Evolutionary conservation across 2,797 vertebrate genomes (phyloP), one percentile per base, ranked within the genome.

Genomic region (Tauraco hartlaubi): DNA sequence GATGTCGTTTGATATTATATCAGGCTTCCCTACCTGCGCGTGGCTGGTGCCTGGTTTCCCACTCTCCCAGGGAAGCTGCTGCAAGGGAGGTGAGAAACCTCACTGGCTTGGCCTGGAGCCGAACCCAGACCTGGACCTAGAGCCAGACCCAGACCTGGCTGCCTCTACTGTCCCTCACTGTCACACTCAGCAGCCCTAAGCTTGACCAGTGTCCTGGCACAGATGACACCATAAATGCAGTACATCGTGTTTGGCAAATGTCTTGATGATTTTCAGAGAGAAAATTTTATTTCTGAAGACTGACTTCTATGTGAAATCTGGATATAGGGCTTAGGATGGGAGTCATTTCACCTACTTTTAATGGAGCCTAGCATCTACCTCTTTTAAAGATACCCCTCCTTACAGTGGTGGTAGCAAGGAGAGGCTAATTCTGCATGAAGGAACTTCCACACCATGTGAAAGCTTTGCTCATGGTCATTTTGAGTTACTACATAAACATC

Each of bases 51-150:
- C 31, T 41, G 14, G 8, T 58, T 80, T 92, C 66, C 39, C 22
- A 11, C 1, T 4, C 9, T 88, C 48, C 21, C 3, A 0, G 17
- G 22, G 5, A 6, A 89, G 16, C 31, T 2, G 0, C 48, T 81
- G 69, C 4, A 15, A 63, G 52, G 48, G 56, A 20, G 16, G 12
- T 55, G 61, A 39, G 33, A 71, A 86, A 61, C 6, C 3, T 74
- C n/a, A 18, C 16, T 22, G 22, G 64, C 21, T 67, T 87, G 28
- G 18, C 29, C 21, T 52, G 48, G 21, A 61, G 14, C 22, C 3
- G 1, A 68, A 35, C 13, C 23, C 23, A 8, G n/a, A n/a, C 43
- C 39, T 33, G 5, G 41, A 69, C 23, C 51, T 16, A 28, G 7
- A 39, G 48, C 25, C 7, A 8, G 23, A 25, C 12, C 26, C 51